Evolutionary conservation across 2,113 vertebrate genomes (phyloP).

Genomic region (Forbesichthys agassizii): DNA sequence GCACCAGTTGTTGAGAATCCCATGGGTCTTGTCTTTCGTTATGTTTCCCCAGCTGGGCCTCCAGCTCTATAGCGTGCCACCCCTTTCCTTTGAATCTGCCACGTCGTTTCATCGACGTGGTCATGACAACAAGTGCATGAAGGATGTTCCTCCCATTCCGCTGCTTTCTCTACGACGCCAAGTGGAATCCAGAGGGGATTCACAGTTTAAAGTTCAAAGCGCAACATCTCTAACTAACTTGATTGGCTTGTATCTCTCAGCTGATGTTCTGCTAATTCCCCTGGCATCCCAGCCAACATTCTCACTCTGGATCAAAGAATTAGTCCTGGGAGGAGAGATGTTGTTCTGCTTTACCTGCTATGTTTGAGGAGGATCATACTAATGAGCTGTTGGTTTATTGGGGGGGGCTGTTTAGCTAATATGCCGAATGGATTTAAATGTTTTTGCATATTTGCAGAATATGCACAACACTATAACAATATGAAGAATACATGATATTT

Average conservation of each 20-base stretch:
- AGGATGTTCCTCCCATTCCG: too few relatives aligned
- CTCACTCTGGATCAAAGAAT: slow-evolving; percentile 58
- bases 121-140: too few relatives aligned
- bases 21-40: not conserved
- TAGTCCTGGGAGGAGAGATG: slow-evolving; percentile 47
- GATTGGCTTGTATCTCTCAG: slow-evolving; percentile 33
- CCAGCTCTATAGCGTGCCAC: not conserved
- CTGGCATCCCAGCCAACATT: slow-evolving; percentile 53
- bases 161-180: too few relatives aligned
- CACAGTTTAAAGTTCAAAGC: slow-evolving; percentile 48
- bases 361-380: slow-evolving; percentile 35
- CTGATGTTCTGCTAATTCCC: slow-evolving; percentile 47
- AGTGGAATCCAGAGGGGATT: too few relatives aligned
- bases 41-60: slow-evolving; percentile 1
- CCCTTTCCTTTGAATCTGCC: slow-evolving; percentile 3
- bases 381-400: not conserved
- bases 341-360: slow-evolving; percentile 43
- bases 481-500: too few relatives aligned
- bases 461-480: not conserved
- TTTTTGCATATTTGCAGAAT: too few relatives aligned
- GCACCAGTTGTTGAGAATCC: too few relatives aligned
- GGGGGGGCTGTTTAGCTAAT: slow-evolving; percentile 6
- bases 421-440: slow-evolving; percentile 12
- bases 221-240: slow-evolving; percentile 19
- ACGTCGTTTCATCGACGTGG: too few relatives aligned